Conservation (phyloP, 2,113 vertebrate genomes). For the crab-eating macaque (Macaca fascicularis) region T2T-MFA8v1.1 NC_088384.1:8361501-8362000, state of each 20-base stretch:
- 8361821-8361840: rapidly evolving
- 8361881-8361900: too few relatives aligned
- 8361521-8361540: neutral
- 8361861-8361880: rapidly evolving
- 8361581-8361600: rapidly evolving
- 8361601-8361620: rapidly evolving
- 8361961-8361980: neutral
- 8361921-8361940: neutral
- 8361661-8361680: rapidly evolving
- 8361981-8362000: too few relatives aligned
- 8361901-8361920: rapidly evolving
- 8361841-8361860: neutral
- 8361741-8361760: neutral
- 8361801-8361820: rapidly evolving
- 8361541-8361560: rapidly evolving
- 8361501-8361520: neutral
- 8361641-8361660: neutral
- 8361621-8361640: rapidly evolving
- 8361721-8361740: neutral
- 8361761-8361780: too few relatives aligned
- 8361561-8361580: neutral
- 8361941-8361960: neutral
- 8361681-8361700: neutral
- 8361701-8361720: neutral
- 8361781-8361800: neutral